Evolutionary conservation across 2,888 invertebrate species (phyloP), one percentile per base, ranked within the genome.

Genomic region (Poecilobothrus nobilitatus): DNA sequence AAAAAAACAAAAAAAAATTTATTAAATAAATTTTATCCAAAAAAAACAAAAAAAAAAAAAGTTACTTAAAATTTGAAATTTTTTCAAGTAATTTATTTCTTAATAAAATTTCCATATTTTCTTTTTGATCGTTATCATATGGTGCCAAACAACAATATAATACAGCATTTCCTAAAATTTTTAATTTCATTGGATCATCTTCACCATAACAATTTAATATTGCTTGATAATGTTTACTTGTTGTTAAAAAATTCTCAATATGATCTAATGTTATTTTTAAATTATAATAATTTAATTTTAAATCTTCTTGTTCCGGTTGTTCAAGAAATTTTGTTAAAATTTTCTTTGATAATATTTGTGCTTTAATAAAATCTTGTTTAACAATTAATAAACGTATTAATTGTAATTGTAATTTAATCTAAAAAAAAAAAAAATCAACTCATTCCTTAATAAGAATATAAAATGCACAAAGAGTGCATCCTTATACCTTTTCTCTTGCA

Each of bases 281-380:
- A 72, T 86, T 85, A 72, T 76, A 79, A 76, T 77, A 82, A 71
- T 82, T 81, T 64, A 83, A 73, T 74, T 83, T 83, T 67, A 83
- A 73, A 67, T 75, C 85, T 84, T 86, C 76, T 6, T 75, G 70
- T 33, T 71, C 63, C 0, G 69, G 66, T 15, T 94, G 92, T 67
- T 94, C 94, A 84, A 97, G 97, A 83, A 94, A 95, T 80, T 94
- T 94, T 0, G 90, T 89, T 78, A 90, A 95, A 74, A 97, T 94
- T 81, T 97, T 97, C 82, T 96, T 96, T 1, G 95, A 94, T 76
- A 97, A 95, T 73, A 97, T 97, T 78, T 95, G 94, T 9, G 95
- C 95, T 65, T 96, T 88, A 72, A 95, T 89, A 79, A 91, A 95
- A 81, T 97, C 97, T 76, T 94, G 91, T 76, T 93, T 94, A 1